phyloP scores from a whole-genome alignment of 2,113 vertebrate species.

The Pyrgilauda ruficollis region DNA sequence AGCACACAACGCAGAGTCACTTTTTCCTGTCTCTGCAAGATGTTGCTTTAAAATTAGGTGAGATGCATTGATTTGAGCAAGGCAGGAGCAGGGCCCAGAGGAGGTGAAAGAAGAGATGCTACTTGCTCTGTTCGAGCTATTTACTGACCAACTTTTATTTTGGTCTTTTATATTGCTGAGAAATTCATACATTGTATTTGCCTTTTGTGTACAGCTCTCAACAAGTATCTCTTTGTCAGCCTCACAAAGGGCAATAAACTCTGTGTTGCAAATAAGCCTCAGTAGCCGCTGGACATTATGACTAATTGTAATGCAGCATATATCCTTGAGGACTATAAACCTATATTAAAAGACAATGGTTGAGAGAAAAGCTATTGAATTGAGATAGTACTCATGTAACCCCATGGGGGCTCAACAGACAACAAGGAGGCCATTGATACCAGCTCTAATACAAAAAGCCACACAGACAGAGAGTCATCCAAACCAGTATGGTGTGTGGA shows the following conservation, averaged over 20 bases:
- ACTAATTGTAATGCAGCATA: conserved; percentile 80
- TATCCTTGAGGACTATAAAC: conserved; percentile 77
- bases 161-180: conserved; percentile 62
- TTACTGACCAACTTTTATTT: conserved; percentile 53
- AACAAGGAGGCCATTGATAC: conserved; percentile 82
- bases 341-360: conserved; percentile 77
- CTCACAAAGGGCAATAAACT: conserved; percentile 77
- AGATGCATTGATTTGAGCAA: not conserved
- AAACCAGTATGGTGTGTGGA: conserved; percentile 68
- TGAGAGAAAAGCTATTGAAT: conserved; percentile 77
- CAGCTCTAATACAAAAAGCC: conserved; percentile 65
- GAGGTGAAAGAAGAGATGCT: conserved; percentile 29
- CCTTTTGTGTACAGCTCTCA: conserved; percentile 74
- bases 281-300: conserved; percentile 73
- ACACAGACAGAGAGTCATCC: conserved; percentile 67
- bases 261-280: conserved; percentile 73
- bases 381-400: conserved; percentile 76
- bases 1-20: not conserved
- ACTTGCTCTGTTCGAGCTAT: conserved; percentile 29
- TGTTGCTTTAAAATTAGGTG: conserved; percentile 10
- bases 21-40: not conserved
- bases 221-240: conserved; percentile 78
- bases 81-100: not conserved
- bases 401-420: conserved; percentile 69
- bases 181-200: conserved; percentile 79